Conservation (phyloP, 2,113 vertebrate species). For the Aepyceros melampus region DNA sequence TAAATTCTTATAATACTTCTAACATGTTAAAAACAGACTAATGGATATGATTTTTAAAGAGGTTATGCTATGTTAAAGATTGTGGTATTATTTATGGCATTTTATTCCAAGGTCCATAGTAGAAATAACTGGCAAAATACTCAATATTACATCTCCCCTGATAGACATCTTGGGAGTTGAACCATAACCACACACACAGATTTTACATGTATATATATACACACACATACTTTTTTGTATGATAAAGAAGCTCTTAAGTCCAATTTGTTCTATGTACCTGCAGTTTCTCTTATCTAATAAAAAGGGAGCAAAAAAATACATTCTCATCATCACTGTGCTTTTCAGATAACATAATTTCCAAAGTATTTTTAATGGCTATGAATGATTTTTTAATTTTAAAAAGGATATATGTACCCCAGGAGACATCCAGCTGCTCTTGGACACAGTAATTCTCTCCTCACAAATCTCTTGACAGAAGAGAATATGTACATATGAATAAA, state of each 20-base stretch:
- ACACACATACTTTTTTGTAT: background rate
- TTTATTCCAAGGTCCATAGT: background rate
- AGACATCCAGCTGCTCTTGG: background rate
- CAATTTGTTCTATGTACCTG: background rate
- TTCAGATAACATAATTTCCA: background rate
- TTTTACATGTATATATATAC: rapidly evolving
- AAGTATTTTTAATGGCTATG: background rate
- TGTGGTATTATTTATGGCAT: background rate
- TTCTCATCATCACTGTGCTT: background rate
- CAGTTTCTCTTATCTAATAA: background rate
- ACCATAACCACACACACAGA: background rate
- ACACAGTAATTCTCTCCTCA: background rate
- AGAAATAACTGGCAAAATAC: background rate
- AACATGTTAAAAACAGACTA: background rate
- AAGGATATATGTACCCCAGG: background rate
- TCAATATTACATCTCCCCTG: background rate
- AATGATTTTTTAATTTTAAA: background rate
- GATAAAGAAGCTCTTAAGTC: background rate
- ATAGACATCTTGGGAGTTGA: background rate
- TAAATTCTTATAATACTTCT: background rate
- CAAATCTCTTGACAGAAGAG: background rate
- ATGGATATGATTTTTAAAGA: background rate
- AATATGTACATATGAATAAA: background rate
- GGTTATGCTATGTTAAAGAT: background rate
- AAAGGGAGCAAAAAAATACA: background rate